Conservation (phyloP, 2,113 vertebrate species). For the Misgurnus anguillicaudatus region DNA sequence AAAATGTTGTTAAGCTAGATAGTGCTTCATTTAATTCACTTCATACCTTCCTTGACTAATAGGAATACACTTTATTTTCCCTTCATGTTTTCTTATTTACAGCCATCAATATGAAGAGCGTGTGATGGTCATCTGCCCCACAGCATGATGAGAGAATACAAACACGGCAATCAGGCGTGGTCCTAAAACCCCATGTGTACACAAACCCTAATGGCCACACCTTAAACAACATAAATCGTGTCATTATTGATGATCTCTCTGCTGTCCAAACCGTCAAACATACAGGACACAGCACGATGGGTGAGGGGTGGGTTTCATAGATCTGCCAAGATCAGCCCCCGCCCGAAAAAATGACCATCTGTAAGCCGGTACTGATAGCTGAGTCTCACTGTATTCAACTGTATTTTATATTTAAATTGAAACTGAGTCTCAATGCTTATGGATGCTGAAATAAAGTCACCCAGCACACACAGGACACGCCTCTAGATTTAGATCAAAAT, state of each 20-base stretch:
- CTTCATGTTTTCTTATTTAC: neutral
- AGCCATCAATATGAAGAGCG: neutral
- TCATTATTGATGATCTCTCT: neutral
- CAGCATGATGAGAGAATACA: neutral
- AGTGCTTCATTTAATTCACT: neutral
- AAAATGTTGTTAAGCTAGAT: neutral
- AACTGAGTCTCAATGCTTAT: too few species aligned
- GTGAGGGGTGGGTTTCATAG: neutral
- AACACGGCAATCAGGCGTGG: neutral
- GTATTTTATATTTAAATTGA: too few species aligned
- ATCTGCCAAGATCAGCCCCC: neutral
- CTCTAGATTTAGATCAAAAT: neutral
- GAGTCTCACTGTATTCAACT: neutral
- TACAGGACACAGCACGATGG: slow-evolving; percentile 17
- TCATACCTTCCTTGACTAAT: neutral
- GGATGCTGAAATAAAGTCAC: neutral
- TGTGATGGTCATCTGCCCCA: neutral
- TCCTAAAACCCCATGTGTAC: neutral
- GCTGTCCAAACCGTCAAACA: neutral
- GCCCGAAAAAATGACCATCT: slow-evolving; percentile 24
- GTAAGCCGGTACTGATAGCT: slow-evolving; percentile 3
- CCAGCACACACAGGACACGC: neutral
- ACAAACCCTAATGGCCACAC: slow-evolving; percentile 4
- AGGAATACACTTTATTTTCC: too few species aligned
- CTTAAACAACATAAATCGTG: slow-evolving; percentile 7